Percentiles rank a stretch among this genome's conserved stretches.
These are phyloP conservation scores for Cydia strobilella DNA, from an alignment of 1,140 invertebrate species.

Conservation along the genomic window DNA sequence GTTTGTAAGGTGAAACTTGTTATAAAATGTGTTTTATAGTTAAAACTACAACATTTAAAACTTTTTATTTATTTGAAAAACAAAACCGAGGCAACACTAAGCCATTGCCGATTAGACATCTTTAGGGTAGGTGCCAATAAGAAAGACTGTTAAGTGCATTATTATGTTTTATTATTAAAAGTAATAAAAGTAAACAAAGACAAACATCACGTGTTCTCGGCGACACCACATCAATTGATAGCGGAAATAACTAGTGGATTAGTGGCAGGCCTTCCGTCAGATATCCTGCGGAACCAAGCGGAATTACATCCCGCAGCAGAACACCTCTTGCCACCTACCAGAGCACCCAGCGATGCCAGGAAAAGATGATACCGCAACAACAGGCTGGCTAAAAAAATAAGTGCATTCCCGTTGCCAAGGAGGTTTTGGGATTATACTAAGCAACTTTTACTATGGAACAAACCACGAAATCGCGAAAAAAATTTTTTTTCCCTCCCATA, in stretches of 20 bases:
- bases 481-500: too few species aligned
- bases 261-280: constrained; percentile 68
- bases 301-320: constrained; percentile 66
- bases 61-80: too few species aligned
- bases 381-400: too few species aligned
- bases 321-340: constrained; percentile 40
- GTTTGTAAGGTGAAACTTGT: background rate
- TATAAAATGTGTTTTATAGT: background rate
- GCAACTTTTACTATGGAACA: too few species aligned
- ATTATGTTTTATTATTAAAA: background rate
- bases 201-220: constrained; percentile 66
- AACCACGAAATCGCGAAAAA: too few species aligned
- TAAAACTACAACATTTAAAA: too few species aligned
- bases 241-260: constrained; percentile 76
- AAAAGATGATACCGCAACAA: background rate
- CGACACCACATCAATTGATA: constrained; percentile 62
- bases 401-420: too few species aligned
- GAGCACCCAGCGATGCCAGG: constrained; percentile 38
- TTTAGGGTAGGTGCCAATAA: too few species aligned
- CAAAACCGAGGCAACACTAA: too few species aligned
- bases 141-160: too few species aligned
- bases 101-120: too few species aligned
- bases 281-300: constrained; percentile 71
- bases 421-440: too few species aligned
- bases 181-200: constrained; percentile 49